Percentiles rank a stretch among this genome's conserved stretches.
Evolutionary conservation across 1,140 invertebrate genomes (phyloP).

Genomic region (Trichomalopsis sarcophagae): DNA sequence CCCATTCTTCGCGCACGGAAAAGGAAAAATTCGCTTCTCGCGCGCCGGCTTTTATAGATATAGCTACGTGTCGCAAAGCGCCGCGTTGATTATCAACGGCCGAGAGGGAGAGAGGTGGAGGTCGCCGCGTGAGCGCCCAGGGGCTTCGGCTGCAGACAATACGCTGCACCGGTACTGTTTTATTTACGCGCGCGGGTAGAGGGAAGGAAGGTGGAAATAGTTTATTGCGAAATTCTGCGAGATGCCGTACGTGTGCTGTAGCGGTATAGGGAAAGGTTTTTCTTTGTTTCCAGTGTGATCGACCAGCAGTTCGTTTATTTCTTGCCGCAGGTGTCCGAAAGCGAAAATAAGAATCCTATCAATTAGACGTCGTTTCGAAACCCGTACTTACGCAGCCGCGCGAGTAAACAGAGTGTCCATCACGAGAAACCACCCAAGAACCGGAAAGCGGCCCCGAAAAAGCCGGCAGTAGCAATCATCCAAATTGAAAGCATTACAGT

Average conservation of each 20-base stretch:
- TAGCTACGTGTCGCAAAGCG: neutral
- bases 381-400: neutral
- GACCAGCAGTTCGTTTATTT: no score
- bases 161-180: neutral
- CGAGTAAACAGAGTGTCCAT: neutral
- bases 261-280: no score
- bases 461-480: neutral
- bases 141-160: neutral
- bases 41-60: neutral
- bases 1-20: neutral
- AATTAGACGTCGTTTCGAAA: neutral
- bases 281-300: no score
- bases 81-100: neutral
- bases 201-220: neutral
- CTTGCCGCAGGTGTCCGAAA: no score
- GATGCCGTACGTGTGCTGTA: neutral
- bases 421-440: neutral
- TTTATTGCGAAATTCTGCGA: neutral
- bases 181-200: neutral
- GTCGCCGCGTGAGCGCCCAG: neutral
- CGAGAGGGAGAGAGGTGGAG: neutral
- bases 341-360: neutral
- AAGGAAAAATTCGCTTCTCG: neutral
- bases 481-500: neutral
- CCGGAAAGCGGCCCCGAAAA: neutral